These are phyloP conservation scores for Saccopteryx leptura DNA, from an alignment of 2,113 vertebrate species.

Conservation along the genomic window DNA sequence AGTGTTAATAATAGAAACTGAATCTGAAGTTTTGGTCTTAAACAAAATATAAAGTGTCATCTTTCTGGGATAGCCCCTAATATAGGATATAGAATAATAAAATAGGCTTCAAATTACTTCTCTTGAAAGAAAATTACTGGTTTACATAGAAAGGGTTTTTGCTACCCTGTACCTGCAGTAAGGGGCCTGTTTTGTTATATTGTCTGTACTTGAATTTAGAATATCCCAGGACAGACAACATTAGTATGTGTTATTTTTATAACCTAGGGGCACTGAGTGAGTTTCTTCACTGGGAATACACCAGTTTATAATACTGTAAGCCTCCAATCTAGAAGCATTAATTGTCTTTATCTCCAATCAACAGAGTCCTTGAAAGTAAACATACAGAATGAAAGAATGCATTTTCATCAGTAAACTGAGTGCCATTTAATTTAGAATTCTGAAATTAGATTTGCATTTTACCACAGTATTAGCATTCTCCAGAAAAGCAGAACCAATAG, in stretches of 20 bases:
- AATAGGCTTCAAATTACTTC: background rate
- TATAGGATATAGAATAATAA: background rate
- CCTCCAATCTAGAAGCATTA: background rate
- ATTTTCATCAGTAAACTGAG: background rate
- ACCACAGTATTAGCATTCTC: background rate
- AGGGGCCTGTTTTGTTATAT: background rate
- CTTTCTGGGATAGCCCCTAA: background rate
- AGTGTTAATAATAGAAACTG: background rate
- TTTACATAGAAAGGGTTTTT: background rate
- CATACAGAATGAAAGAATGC: background rate
- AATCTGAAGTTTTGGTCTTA: slow-evolving; percentile 5
- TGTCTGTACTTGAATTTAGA: slow-evolving; percentile 26
- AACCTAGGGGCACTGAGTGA: background rate
- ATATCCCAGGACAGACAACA: background rate
- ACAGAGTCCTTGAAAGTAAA: background rate
- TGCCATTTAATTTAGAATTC: background rate
- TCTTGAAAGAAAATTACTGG: background rate
- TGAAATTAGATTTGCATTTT: slow-evolving; percentile 2
- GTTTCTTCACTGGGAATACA: background rate
- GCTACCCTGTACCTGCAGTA: background rate
- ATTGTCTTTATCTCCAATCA: background rate
- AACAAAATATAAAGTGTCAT: background rate
- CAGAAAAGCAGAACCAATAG: background rate
- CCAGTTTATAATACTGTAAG: background rate
- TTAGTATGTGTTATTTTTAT: background rate